Evolutionary conservation across 2,888 invertebrate species (phyloP), one percentile per base, ranked within the genome.

Genomic region (Melanostoma mellinum): DNA sequence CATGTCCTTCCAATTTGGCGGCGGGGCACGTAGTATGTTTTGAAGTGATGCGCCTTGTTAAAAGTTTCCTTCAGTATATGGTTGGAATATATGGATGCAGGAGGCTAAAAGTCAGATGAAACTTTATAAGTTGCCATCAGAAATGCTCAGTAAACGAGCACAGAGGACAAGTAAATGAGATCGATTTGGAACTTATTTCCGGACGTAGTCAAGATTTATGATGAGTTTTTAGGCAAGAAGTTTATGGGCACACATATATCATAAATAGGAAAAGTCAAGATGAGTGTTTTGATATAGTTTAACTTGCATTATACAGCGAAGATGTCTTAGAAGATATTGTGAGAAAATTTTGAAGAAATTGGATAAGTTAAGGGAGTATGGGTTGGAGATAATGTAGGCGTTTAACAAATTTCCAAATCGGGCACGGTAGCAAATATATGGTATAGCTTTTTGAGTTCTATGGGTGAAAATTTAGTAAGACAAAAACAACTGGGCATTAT

Each of bases 201-300:
- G 40, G 44, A 46, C 38, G 61, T 50, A 60, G 55, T 44, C 10
- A 68, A 56, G 73, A 79, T 78, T 78, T 78, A 72, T 78, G 50
- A 73, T 35, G 36, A 53, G 10, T 53, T 46, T 36, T 32, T 61
- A 36, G 42, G 30, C 10, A 4, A 4, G 38, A 35, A 61, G 42
- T 42, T 61, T 61, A 42, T 74, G 40, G 30, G 44, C 52, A 52
- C 30, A 53, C 46, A 46, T 61, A 61, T 20, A 20, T 52, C 35
- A n/a, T 32, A 53, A 6, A 10, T 10, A 20, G 6, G 3, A 94
- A 20, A 20, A 20, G 20, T 1, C 1, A 20, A 20, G 20, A 20
- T 20, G 20, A 20, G 20, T 20, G 20, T 20, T 20, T 20, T 20
- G 20, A 20, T 20, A 20, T 20, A 20, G 20, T 20, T 20, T 20